Conservation (phyloP, 2,888 invertebrate genomes). For the Syrphus vitripennis region DNA sequence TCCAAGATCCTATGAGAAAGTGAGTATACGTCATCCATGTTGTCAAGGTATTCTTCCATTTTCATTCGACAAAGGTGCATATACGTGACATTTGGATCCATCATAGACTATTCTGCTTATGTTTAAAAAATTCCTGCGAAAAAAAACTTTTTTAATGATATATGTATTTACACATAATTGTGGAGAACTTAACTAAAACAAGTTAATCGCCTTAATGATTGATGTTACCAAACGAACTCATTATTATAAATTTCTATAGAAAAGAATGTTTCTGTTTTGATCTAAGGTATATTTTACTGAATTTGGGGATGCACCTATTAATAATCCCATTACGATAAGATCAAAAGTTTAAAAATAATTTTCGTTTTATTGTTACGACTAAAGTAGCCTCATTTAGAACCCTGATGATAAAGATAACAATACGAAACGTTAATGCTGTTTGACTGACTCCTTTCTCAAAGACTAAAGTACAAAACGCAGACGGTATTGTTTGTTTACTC, state of each 20-base stretch:
- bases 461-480: not conserved
- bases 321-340: not conserved
- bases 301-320: not conserved
- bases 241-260: not conserved
- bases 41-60: no score
- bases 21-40: no score
- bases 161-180: no score
- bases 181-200: no score
- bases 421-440: not conserved
- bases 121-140: no score
- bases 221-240: no score
- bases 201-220: no score
- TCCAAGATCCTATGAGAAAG: no score
- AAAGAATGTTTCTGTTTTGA: not conserved
- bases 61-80: no score
- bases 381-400: not conserved
- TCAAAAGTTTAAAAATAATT: not conserved
- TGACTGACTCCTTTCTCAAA: not conserved
- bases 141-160: no score
- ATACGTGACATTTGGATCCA: no score
- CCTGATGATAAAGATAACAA: not conserved
- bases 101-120: no score
- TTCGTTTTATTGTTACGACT: conserved; percentile 25
- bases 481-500: not conserved
- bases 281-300: not conserved